A percentile compares a stretch with the other conserved stretches of the same genome.
Conservation (phyloP, 2,797 vertebrate genomes). For the Pipistrellus kuhlii region DNA sequence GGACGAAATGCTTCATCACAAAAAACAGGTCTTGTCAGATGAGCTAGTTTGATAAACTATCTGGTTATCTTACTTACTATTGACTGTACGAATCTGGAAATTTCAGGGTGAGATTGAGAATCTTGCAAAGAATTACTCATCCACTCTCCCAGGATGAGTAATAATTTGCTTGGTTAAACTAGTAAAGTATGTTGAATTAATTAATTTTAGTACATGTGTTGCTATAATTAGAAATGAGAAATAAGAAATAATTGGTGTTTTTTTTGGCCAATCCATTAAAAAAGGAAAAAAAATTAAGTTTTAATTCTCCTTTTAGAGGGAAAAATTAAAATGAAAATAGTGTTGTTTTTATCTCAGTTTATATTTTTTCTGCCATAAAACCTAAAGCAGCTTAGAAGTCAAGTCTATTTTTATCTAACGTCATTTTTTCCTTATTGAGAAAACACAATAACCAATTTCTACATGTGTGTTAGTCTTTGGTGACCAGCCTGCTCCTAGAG, state of each 20-base stretch:
- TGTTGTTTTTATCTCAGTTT: background rate
- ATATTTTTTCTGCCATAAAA: background rate
- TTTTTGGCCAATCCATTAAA: background rate
- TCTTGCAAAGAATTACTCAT: conserved; percentile 65
- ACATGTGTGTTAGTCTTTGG: conserved; percentile 2
- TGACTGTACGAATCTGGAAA: background rate
- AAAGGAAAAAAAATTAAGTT: conserved; percentile 2
- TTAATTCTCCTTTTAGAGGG: conserved; percentile 17
- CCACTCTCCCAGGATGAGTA: conserved; percentile 56
- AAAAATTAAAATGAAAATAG: conserved; percentile 31
- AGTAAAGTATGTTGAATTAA: conserved; percentile 52
- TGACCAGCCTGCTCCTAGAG: background rate
- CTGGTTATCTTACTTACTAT: conserved; percentile 36
- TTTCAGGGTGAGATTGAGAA: conserved; percentile 58
- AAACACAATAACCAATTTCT: background rate
- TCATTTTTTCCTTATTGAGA: conserved; percentile 18
- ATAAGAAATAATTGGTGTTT: background rate
- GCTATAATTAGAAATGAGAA: conserved; percentile 31
- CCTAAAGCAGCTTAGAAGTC: background rate
- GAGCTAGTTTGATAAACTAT: background rate
- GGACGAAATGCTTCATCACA: background rate
- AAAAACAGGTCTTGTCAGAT: background rate
- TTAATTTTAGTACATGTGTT: conserved; percentile 43
- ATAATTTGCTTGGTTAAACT: conserved; percentile 61
- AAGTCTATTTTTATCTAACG: conserved; percentile 5